Evolutionary conservation across 2,888 invertebrate genomes (phyloP).

Genomic region (Netelia inedita): DNA sequence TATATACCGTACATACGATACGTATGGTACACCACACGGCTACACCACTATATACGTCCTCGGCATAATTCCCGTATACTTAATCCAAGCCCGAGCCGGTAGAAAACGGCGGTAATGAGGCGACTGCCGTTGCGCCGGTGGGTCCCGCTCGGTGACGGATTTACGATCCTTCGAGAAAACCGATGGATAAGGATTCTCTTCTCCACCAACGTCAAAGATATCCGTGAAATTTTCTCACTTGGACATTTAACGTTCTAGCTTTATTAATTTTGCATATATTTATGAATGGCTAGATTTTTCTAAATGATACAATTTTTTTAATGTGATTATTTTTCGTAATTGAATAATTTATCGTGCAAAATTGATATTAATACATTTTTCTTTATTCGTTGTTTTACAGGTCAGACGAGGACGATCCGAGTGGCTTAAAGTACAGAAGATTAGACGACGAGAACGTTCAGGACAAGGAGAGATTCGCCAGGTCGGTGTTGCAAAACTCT

Average conservation of each 20-base stretch:
- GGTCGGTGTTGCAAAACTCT: slow-evolving; percentile 87
- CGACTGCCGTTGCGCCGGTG: slow-evolving; percentile 70
- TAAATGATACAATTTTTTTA: background rate
- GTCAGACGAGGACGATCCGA: slow-evolving; percentile 95
- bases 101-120: slow-evolving; percentile 77
- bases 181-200: slow-evolving; percentile 48
- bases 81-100: slow-evolving; percentile 70
- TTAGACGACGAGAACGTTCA: slow-evolving; percentile 98
- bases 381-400: slow-evolving; percentile 85
- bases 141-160: slow-evolving; percentile 76
- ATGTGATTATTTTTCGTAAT: background rate
- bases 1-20: slow-evolving; percentile 52
- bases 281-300: background rate
- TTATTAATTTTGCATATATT: background rate
- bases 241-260: background rate
- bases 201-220: background rate
- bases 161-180: slow-evolving; percentile 72
- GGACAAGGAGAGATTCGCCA: slow-evolving; percentile 98
- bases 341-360: background rate
- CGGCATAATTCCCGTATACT: slow-evolving; percentile 71
- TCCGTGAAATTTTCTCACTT: slow-evolving; percentile 12
- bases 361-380: background rate
- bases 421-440: slow-evolving; percentile 93
- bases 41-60: slow-evolving; percentile 34
- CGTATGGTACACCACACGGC: slow-evolving; percentile 13